Evolutionary conservation across 2,797 vertebrate genomes (phyloP), one percentile per base, ranked within the genome.

Genomic region (Ctenopoma kingsleyae): DNA sequence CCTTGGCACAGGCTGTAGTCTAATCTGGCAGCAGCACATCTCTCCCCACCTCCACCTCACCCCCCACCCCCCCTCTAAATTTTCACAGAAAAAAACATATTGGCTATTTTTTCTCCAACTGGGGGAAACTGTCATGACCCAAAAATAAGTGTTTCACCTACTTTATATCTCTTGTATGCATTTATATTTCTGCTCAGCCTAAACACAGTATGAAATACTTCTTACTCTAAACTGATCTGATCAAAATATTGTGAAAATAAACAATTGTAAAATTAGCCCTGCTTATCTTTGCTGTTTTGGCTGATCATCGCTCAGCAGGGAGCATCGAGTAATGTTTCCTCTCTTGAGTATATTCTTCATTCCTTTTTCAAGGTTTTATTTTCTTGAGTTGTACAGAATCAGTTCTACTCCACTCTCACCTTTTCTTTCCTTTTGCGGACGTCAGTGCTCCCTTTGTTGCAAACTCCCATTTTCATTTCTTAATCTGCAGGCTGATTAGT

Each of bases 1-100:
- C 96, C 96, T 97, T 98, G 97, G 96, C 97, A 96, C 94, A 95
- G 95, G 93, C 96, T 92, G 94, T 89, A 94, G 93, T 93, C 95
- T 98, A 98, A 99, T 99, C 97, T 98, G 97, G 92, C 96, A 96
- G 95, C 93, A 95, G 94, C 97, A 97, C 96, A 96, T 96, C 96
- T 94, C 93, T 93, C 95, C 75, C 87, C 93, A 91, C 93, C 95
- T 91, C 95, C 95, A 92, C 90, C 92, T 50, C 68, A 58, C 54
- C 90, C 91, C 89, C 95, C 95, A 92, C 57, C 54, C 90, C 91
- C 92, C 61, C 55, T 59, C 19, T 17, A 91, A 87, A 89, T 88
- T 79, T 83, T 85, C 82, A 81, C 86, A 71, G 78, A 32, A 74
- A 84, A 84, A 86, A 75, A 12, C 85, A 89, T 70, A 87, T 85